Evolutionary conservation across 2,888 invertebrate genomes (phyloP), one percentile per base, ranked within the genome.

Genomic region (Gari tellinella): DNA sequence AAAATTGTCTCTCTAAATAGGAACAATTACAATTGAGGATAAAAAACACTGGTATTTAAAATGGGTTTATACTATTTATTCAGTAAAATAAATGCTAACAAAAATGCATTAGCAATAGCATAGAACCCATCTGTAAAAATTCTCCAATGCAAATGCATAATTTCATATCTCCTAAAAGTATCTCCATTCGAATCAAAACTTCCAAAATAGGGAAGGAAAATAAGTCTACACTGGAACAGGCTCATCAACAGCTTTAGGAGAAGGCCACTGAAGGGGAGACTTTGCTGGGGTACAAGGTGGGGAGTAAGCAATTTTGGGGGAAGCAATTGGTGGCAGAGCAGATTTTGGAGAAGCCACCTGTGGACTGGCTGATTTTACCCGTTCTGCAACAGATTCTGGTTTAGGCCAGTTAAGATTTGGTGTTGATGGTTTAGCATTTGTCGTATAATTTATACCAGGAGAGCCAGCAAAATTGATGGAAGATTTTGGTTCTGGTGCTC

Each of bases 401-500:
- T 51, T 60, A 12, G 77, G 77, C 79, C 80, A 76, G 40, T 72
- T 57, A 25, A 79, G 43, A 62, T 72, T 69, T 38, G 82, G 80
- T n/a, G 80, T 72, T n/a, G 56, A 52, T 2, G 80, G 72, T 69
- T 82, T 79, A n/a, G 64, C 40, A 21, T 68, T 52, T 17, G 48
- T 51, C 45, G 48, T 52, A n/a, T n/a, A n/a, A n/a, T n/a, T n/a
- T 57, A 76, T 79, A 62, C 77, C 79, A 31, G 82, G 80, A 23
- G 80, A 76, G 41, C 55, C 60, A 49, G 69, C 63, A 37, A 66
- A 51, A 21, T 58, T 49, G 1, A 67, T 66, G 7, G 72, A 65
- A 14, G 81, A 58, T 37, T 61, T 65, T 7, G 86, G 86, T 60
- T 79, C 79, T 1, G 86, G 86, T 51, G 74, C 75, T 51, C 61